Evolutionary conservation across 37 sponge, comb jelly and placozoan genomes (phyloP).

Genomic region (Agelas oroides): DNA sequence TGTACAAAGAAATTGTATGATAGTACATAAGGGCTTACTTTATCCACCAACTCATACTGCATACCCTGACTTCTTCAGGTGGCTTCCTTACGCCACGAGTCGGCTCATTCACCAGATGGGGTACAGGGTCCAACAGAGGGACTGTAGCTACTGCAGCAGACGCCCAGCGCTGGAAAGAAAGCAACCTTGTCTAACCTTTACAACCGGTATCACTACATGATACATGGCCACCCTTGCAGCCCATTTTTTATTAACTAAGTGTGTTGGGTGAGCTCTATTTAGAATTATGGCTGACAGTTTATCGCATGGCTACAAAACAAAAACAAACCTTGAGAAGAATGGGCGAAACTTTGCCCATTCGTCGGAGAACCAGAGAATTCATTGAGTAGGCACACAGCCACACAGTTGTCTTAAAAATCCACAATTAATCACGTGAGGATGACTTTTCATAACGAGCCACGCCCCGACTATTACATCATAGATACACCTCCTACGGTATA

Average conservation of each 20-base stretch:
- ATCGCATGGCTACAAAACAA: neutral
- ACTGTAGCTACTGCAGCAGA: constrained; percentile 41
- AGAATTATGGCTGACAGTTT: neutral
- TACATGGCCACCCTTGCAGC: too few species aligned
- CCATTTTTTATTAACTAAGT: too few species aligned
- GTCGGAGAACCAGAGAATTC: neutral
- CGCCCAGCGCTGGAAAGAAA: constrained; percentile 24
- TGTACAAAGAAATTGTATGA: neutral
- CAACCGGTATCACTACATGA: too few species aligned
- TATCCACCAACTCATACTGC: neutral
- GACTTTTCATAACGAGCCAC: too few species aligned
- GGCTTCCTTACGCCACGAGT: constrained; percentile 1
- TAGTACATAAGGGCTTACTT: neutral
- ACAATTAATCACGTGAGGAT: too few species aligned
- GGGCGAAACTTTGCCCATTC: neutral
- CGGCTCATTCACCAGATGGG: neutral
- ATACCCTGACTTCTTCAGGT: constrained; percentile 67
- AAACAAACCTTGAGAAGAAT: constrained; percentile 16
- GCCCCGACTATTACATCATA: too few species aligned
- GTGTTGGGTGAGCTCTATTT: neutral
- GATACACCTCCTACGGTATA: too few species aligned
- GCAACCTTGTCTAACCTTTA: too few species aligned
- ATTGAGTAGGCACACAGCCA: neutral
- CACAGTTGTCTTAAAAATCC: too few species aligned
- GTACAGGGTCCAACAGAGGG: constrained; percentile 51